These are phyloP conservation scores for Chlorodrepanis virens DNA, from an alignment of 2,113 vertebrate genomes.

Conservation along the genomic window DNA sequence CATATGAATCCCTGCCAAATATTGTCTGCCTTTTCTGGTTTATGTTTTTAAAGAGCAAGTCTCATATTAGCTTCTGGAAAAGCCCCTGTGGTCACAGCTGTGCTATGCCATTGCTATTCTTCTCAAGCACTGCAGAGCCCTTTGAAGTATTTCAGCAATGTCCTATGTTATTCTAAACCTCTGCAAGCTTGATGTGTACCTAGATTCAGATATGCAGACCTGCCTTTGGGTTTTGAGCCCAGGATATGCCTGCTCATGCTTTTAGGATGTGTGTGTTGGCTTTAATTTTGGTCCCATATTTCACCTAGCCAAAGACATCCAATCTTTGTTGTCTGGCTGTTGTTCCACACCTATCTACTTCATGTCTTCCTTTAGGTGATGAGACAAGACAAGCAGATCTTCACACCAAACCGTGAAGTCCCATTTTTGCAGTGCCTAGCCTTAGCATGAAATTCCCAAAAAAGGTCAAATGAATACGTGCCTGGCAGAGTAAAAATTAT, in stretches of 20 bases:
- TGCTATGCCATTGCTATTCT: background rate
- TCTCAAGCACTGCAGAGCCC: background rate
- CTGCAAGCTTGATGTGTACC: background rate
- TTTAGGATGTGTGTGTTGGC: background rate
- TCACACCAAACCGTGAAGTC: background rate
- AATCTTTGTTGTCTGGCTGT: background rate
- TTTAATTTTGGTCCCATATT: background rate
- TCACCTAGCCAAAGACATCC: background rate
- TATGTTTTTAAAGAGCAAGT: background rate
- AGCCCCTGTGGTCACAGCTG: constrained; percentile 14
- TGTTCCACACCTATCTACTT: background rate
- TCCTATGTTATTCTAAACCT: background rate
- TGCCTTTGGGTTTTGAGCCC: background rate
- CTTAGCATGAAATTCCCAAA: background rate
- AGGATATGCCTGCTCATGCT: background rate
- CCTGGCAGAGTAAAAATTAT: background rate
- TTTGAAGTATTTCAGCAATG: background rate
- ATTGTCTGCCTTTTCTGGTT: background rate
- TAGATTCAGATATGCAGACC: background rate
- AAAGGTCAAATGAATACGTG: background rate
- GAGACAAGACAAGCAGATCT: background rate
- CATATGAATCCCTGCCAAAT: background rate
- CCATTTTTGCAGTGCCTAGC: background rate
- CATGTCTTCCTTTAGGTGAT: background rate
- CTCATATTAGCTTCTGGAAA: background rate